Evolutionary conservation across 2,113 vertebrate genomes (phyloP), one percentile per base, ranked within the genome.

Genomic region (Antechinus stuartii): DNA sequence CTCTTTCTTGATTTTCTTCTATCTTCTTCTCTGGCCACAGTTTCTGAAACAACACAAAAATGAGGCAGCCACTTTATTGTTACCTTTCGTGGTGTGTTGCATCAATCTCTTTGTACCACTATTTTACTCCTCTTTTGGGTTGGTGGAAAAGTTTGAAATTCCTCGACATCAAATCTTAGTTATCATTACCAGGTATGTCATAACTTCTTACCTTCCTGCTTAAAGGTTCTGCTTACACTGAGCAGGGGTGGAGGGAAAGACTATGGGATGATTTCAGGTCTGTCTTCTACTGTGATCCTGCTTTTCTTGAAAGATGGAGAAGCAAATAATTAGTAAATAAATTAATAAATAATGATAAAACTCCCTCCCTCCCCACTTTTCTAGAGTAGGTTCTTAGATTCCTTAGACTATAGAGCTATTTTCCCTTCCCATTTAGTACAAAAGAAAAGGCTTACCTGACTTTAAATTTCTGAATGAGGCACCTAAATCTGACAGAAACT

Each of bases 71-170:
- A 99, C 99, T 47, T 98, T 99, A 90, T 97, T 99, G 8, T 98
- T 99, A 57, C 99, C 99, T 26, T 96, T 99, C 0, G 92, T 99
- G 0, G 98, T 99, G 50, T 99, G 99, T 91, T 98, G 99, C 47
- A 98, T 99, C 97, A 99, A 99, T 56, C 96, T 99, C 68, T 96
- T 98, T 0, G 94, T 99, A 56, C 99, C 99, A 0, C 99, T 99
- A 42, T 97, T 99, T 96, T 99, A 99, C 97, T 99, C 99, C 0
- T 97, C 99, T 97, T 99, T 99, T 96, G 98, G 98, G 96, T 98
- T 98, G 90, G 97, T 99, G 96, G 99, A 99, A 97, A 98, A 42
- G 52, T 99, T 99, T 68, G 98, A 99, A 97, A 98, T 94, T 96
- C 99, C 99, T 0, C 98, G 99, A 89, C 97, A 97, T 5, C 98